Evolutionary conservation across 2,888 invertebrate species (phyloP).

Genomic region (Empis stercorea): DNA sequence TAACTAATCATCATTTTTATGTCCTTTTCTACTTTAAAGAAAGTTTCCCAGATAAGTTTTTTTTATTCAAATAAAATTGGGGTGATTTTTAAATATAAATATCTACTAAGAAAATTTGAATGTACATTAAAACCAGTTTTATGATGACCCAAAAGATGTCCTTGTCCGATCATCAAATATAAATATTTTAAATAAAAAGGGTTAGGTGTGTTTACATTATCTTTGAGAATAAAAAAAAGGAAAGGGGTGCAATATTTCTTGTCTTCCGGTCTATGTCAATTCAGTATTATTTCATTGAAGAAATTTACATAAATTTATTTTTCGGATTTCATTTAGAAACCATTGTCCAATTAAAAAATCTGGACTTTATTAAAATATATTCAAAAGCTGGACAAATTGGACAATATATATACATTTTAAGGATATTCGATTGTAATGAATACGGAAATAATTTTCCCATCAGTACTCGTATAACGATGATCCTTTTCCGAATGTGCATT

Average conservation of each 20-base stretch:
- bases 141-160: constrained; percentile 16
- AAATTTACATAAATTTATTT: too few relatives aligned
- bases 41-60: neutral
- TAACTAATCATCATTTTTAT: constrained; percentile 1
- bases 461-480: constrained; percentile 8
- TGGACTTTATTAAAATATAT: too few relatives aligned
- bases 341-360: too few relatives aligned
- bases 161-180: constrained; percentile 8
- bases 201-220: neutral
- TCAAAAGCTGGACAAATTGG: constrained; percentile 4
- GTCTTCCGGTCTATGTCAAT: too few relatives aligned
- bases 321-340: too few relatives aligned
- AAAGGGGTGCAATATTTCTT: too few relatives aligned
- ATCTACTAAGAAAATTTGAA: too few relatives aligned
- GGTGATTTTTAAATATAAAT: too few relatives aligned
- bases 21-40: constrained; percentile 11
- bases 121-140: constrained; percentile 17
- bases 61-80: too few relatives aligned
- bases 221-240: too few relatives aligned
- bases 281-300: too few relatives aligned
- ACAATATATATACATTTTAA: constrained; percentile 11
- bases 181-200: neutral
- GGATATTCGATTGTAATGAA: constrained; percentile 9
- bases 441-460: constrained; percentile 4
- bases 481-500: constrained; percentile 1